phyloP scores from a whole-genome alignment of 2,113 vertebrate genomes.

The Orthonyx spaldingii region DNA sequence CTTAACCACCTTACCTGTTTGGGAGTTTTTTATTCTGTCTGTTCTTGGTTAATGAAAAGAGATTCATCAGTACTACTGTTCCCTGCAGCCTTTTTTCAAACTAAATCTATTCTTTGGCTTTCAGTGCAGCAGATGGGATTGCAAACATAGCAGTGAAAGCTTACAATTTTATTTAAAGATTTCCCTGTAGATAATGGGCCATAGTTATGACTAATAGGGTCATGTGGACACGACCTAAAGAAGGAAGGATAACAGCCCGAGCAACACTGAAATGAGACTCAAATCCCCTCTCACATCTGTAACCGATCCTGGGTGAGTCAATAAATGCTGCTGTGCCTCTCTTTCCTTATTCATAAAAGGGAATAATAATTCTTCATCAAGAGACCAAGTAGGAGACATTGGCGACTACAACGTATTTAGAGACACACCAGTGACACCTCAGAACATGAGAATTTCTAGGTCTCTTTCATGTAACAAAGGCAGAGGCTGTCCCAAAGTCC shows the following conservation, averaged over 20 bases:
- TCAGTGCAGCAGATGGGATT: neutral
- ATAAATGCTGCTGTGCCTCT: neutral
- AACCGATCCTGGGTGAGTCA: neutral
- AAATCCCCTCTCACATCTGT: neutral
- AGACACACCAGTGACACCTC: neutral
- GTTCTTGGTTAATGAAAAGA: neutral
- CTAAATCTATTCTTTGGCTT: neutral
- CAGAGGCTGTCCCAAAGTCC: neutral
- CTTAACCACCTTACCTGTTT: neutral
- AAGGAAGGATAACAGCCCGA: neutral
- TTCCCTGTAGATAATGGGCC: neutral
- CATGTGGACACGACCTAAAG: neutral
- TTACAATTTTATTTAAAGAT: neutral
- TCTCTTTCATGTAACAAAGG: neutral
- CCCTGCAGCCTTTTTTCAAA: neutral
- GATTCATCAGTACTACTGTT: neutral
- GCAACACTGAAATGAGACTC: neutral
- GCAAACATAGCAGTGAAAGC: neutral
- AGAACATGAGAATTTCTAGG: neutral
- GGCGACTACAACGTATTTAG: neutral
- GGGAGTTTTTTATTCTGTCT: neutral
- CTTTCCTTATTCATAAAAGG: neutral
- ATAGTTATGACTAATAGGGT: neutral
- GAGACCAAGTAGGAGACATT: neutral
- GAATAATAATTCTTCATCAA: neutral